Evolutionary conservation across 1,140 invertebrate species (phyloP), one percentile per base, ranked within the genome.

Genomic region (Papilio dardanus): DNA sequence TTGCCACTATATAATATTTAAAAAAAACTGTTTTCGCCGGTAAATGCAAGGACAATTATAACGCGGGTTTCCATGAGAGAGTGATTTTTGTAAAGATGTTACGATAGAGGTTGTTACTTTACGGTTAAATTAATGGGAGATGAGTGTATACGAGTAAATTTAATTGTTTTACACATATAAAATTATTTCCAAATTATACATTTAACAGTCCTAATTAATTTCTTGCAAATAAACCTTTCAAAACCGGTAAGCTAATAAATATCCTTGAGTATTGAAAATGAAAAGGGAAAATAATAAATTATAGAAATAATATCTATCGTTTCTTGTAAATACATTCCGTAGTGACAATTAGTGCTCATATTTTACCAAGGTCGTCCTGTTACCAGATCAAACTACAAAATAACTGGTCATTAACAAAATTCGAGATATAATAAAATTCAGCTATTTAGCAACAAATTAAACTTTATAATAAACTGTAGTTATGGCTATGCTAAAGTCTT

Each of bases 391-490:
- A 35, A 31, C 30, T 19, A 30, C 28, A 62, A 65, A 31, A 65
- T 31, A 65, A 31, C 30, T 35, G 65, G 65, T 30, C 31, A 66
- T 66, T 66, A 31, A 68, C 50, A 58, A 28, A 58, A 50, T 50
- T 50, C 46, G 21, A 50, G n/a, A 50, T 1, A 50, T 50, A 50
- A 19, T 50, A 50, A 50, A 50, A 58, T 58, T 58, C 10, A 58
- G 50, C 54, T 62, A 69, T 33, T 69, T 37, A 69, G 24, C 67
- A 42, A 31, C 21, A 21, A 40, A 69, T 69, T 68, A 68, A 69
- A 69, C 35, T 42, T 40, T 69, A 69, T 40, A 35, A 67, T 67
- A 24, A 12, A 16, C n/a, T 6, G n/a, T 3, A 19, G 35, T 69
- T 69, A 69, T 40, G 67, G 66, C 28, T 68, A 21, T 68, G 66